phyloP scores from a whole-genome alignment of 2,797 vertebrate genomes.

The Echiichthys vipera region DNA sequence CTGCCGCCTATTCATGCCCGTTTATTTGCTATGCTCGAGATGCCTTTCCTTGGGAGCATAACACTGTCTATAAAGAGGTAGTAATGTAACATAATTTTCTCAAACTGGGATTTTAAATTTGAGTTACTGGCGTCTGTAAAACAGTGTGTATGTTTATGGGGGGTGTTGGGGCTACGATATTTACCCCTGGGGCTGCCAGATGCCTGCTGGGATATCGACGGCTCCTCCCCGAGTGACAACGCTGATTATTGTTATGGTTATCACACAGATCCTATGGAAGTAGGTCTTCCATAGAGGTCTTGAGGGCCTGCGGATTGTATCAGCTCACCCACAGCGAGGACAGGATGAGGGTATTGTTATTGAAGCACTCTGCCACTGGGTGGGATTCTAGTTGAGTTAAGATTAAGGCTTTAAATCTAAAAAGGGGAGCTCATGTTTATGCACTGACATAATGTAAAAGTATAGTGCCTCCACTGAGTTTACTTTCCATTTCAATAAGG shows the following conservation, averaged over 20 bases:
- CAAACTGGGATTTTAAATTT: slow-evolving; percentile 40
- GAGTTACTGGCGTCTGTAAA: slow-evolving; percentile 10
- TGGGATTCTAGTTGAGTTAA: neutral
- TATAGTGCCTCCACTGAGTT: neutral
- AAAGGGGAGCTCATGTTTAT: neutral
- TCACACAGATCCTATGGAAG: slow-evolving; percentile 52
- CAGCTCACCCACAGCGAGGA: slow-evolving; percentile 4
- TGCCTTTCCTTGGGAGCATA: slow-evolving; percentile 42
- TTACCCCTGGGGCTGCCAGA: slow-evolving; percentile 43
- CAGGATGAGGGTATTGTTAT: slow-evolving; percentile 18
- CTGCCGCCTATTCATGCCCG: slow-evolving; percentile 62
- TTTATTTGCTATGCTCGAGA: slow-evolving; percentile 58
- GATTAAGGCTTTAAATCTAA: slow-evolving; percentile 5
- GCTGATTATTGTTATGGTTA: slow-evolving; percentile 60
- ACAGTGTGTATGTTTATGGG: slow-evolving; percentile 16
- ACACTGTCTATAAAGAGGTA: slow-evolving; percentile 45
- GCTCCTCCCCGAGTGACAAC: slow-evolving; percentile 36
- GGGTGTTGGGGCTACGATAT: slow-evolving; percentile 18
- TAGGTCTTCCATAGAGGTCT: slow-evolving; percentile 51
- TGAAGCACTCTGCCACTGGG: neutral
- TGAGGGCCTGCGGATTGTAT: slow-evolving; percentile 8
- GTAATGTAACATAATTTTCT: slow-evolving; percentile 51
- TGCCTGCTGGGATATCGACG: slow-evolving; percentile 61
- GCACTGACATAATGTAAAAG: neutral
- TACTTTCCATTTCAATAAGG: neutral